These are phyloP conservation scores for Pterostichus madidus DNA, from an alignment of 2,888 invertebrate species.

Conservation along the genomic window DNA sequence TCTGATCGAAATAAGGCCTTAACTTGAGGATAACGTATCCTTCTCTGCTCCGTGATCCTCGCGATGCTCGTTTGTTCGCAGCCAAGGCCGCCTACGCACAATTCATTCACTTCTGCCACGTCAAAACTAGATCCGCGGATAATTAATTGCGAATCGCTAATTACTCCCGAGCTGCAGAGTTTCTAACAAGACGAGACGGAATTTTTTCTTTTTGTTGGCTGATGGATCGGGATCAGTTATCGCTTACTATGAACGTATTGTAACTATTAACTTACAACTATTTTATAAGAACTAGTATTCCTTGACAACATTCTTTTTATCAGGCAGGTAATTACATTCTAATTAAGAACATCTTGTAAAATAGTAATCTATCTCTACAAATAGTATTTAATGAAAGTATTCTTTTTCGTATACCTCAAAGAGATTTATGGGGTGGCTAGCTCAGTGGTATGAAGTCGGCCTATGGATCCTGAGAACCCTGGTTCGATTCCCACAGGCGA, in stretches of 20 bases:
- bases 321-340: slow-evolving; percentile 15
- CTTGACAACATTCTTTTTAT: background rate
- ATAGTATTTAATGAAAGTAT: too few species aligned
- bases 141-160: slow-evolving; percentile 65
- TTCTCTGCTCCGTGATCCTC: background rate
- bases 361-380: background rate
- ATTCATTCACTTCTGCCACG: slow-evolving; percentile 53
- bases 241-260: slow-evolving; percentile 8
- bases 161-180: slow-evolving; percentile 55
- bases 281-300: slow-evolving; percentile 21
- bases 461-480: too few species aligned
- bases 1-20: slow-evolving; percentile 53
- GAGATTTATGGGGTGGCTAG: too few species aligned
- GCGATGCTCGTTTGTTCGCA: slow-evolving; percentile 14
- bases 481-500: too few species aligned
- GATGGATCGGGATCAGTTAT: slow-evolving; percentile 27
- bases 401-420: too few species aligned
- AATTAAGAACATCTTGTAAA: slow-evolving; percentile 21
- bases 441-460: too few species aligned
- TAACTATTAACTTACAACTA: slow-evolving; percentile 33
- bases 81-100: slow-evolving; percentile 28
- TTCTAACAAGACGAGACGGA: slow-evolving; percentile 39
- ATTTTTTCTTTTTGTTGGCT: slow-evolving; percentile 60
- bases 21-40: slow-evolving; percentile 16
- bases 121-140: slow-evolving; percentile 61